These are phyloP conservation scores for Ennomos erosarius DNA, from an alignment of 2,888 invertebrate species.

Conservation along the genomic window DNA sequence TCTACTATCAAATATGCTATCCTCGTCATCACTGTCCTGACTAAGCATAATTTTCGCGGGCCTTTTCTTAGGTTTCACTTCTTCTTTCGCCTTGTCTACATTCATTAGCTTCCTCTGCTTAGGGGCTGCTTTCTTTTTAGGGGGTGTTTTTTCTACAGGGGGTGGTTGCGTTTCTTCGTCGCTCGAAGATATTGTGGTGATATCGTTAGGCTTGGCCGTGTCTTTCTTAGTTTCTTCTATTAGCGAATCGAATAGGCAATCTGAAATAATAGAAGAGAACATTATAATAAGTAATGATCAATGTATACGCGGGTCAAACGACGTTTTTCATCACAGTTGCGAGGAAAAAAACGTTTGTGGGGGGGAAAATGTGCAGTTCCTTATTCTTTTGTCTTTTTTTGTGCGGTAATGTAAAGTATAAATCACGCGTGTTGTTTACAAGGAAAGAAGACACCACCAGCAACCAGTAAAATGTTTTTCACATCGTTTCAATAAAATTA, in stretches of 20 bases:
- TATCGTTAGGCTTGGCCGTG: constrained; percentile 37
- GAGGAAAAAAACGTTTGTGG: too few relatives aligned
- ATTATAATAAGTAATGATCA: too few relatives aligned
- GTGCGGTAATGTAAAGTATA: too few relatives aligned
- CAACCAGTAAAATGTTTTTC: too few relatives aligned
- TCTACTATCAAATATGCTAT: constrained; percentile 79
- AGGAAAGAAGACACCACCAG: too few relatives aligned
- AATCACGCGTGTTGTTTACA: too few relatives aligned
- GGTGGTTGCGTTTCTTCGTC: constrained; percentile 53
- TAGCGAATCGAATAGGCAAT: constrained; percentile 80
- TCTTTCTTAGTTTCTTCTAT: constrained; percentile 79
- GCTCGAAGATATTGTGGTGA: constrained; percentile 52
- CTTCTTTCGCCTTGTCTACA: constrained; percentile 42
- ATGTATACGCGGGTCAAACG: too few relatives aligned
- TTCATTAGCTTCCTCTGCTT: constrained; percentile 68
- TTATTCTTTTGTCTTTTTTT: too few relatives aligned
- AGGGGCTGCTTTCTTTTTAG: constrained; percentile 68
- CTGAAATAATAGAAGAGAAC: too few relatives aligned
- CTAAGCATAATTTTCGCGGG: constrained; percentile 65
- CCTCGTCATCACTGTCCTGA: constrained; percentile 73
- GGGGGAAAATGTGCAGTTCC: too few relatives aligned
- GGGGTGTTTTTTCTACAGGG: constrained; percentile 50
- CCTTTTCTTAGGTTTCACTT: constrained; percentile 73
- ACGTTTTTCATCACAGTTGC: too few relatives aligned
- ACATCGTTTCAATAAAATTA: too few relatives aligned